Percentiles rank a stretch among this genome's conserved stretches.
phyloP scores from a whole-genome alignment of 2,113 vertebrate genomes.

The Cyanistes caeruleus region DNA sequence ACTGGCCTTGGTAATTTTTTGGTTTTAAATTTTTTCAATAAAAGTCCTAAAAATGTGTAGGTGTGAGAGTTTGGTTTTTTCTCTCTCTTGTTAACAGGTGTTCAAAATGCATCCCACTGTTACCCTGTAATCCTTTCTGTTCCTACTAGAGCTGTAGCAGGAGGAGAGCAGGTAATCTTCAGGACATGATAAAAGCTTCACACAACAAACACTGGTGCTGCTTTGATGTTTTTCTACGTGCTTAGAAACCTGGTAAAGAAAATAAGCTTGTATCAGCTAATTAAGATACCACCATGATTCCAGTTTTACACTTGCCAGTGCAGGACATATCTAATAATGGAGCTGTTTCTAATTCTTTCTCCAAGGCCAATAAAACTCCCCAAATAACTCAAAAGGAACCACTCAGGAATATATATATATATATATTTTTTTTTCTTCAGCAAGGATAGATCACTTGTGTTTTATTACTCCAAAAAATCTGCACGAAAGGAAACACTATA shows the following conservation, averaged over 20 bases:
- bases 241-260: background rate
- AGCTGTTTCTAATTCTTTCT: background rate
- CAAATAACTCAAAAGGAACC: background rate
- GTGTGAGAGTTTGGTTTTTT: background rate
- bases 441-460: background rate
- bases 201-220: background rate
- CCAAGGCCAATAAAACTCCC: fast-evolving
- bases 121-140: background rate
- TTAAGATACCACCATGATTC: background rate
- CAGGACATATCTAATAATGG: fast-evolving
- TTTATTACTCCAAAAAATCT: background rate
- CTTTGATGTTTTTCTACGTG: background rate
- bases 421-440: background rate
- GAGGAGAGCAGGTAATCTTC: background rate
- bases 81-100: background rate
- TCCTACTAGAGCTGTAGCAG: background rate
- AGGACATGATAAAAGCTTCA: background rate
- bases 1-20: background rate
- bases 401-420: background rate
- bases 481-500: background rate
- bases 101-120: background rate
- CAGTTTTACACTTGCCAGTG: background rate
- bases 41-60: background rate
- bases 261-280: background rate
- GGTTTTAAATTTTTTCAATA: conserved; percentile 40